Base-by-base conservation (phyloP, 2,888 invertebrate species). In the Drosophila neutralis region DNA sequence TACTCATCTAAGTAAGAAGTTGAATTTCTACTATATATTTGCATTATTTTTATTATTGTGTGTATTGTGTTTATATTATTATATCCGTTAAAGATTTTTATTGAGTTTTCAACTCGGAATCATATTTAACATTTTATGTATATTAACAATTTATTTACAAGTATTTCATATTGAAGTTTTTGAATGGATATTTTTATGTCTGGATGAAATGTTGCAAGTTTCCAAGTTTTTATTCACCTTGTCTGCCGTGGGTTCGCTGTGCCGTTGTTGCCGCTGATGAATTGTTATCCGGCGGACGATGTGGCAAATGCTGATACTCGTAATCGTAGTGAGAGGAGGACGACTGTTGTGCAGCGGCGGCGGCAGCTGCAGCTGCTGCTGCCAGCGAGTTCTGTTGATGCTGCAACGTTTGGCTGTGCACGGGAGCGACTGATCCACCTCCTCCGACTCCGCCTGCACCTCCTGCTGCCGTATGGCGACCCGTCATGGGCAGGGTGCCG, bases 261-360 rank as follows among this genome's bases (percentile, higher is more conserved):
- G 92, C 88, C 80, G 92, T 91, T 60, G 91, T 56, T 56, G 27
- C 24, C 80, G 76, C 76, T 79, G 75, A 74, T 80, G 75, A 76
- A 79, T 61, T 73, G 67, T 35, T 68, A 80, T 86, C 91, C 78
- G 82, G 89, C 65, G 84, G 84, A 79, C 92, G 92, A 83, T 92
- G 92, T 61, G 92, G 91, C 80, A 92, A 90, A 73, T 92, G 92
- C 62, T 92, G 92, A 89, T 92, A 92, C 80, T 92, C 92, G 82
- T 92, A 92, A 78, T 92, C 92, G 76, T 92, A 92, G 79, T 92
- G 92, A 57, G 91, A 91, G 70, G 91, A 90, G 72, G 91, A 91
- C 70, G 91, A 90, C 72, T 89, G 91, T 61, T 79, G 80, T 13
- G 90, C 77, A 52, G 81, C 74, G n/a, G 87, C 72, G n/a, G 85